Conservation (phyloP, 1,140 invertebrate genomes). For the Gryon sp. region DNA sequence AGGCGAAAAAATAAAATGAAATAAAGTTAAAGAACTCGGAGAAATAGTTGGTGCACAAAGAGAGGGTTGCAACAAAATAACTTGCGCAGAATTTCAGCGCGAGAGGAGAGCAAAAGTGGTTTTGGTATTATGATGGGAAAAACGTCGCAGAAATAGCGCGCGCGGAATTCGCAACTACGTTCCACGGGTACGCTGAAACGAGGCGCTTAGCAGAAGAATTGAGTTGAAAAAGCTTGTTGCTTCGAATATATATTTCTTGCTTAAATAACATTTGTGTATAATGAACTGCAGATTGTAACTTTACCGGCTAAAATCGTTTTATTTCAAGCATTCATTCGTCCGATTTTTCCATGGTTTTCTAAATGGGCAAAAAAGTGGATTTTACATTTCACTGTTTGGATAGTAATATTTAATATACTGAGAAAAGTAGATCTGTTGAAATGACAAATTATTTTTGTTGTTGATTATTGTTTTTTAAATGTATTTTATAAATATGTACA, state of each 20-base stretch:
- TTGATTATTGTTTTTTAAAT: no score
- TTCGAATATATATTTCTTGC: constrained; percentile 2
- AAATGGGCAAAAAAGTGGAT: no score
- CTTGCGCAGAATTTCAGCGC: constrained; percentile 1
- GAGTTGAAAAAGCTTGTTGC: constrained; percentile 19
- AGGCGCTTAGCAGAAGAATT: constrained; percentile 20
- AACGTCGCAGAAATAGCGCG: constrained; percentile 67
- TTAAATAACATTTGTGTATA: constrained; percentile 13
- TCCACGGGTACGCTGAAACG: constrained; percentile 22
- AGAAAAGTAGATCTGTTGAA: no score
- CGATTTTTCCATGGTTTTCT: no score
- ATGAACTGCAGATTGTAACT: no score
- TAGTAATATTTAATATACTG: no score
- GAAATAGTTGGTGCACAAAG: constrained; percentile 13
- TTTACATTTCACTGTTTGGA: no score
- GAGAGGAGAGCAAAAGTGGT: constrained; percentile 62
- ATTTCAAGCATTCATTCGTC: no score
- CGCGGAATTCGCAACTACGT: constrained; percentile 63
- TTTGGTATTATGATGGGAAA: constrained; percentile 69
- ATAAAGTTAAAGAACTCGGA: not conserved
- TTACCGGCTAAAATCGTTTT: no score
- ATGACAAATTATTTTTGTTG: no score
- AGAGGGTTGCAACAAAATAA: constrained; percentile 27
- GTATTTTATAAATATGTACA: no score
- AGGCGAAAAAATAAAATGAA: not conserved